Evolutionary conservation across 2,797 vertebrate species (phyloP), one percentile per base, ranked within the genome.

Genomic region (Paramormyrops hopkinsi): DNA sequence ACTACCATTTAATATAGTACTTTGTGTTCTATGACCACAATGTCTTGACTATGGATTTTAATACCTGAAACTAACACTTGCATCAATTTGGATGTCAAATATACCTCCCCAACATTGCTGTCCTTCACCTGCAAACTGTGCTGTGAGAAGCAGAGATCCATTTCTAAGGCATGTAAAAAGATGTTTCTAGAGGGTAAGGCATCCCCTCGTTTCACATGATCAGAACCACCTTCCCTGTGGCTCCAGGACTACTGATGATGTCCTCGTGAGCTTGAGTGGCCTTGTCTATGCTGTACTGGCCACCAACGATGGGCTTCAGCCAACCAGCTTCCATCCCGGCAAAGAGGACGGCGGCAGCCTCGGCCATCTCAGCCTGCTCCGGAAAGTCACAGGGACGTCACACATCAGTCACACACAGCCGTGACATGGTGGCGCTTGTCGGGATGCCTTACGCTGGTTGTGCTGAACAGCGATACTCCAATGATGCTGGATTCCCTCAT

Each of bases 161-260:
- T 51, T 48, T 46, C 25, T 86, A 25, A 37, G 84, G 4, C 19
- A 29, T 29, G n/a, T 86, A 51, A 4, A 33, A 14, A 69, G 62
- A 29, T 12, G 62, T 62, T 62, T 25, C n/a, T 62, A 62, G 56
- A 62, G 3, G 62, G 62, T 29, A 29, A 69, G 62, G 25, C 25
- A 29, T 33, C 9, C 62, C 25, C 9, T 12, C 11, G 62, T 22
- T 69, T 95, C 90, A 95, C 89, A 96, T 93, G 76, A 95, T 93
- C 50, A 99, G 95, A 89, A 99, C 94, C 87, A 97, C 97, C 94
- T 99, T 99, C 54, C 98, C 98, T 56, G 90, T 88, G 79, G 97
- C 96, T 41, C 97, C 97, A 0, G 93, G 89, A 89, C 93, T 92
- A n/a, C 94, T 91, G 0, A 99, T 98, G 89, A 99, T 97, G 90